Evolutionary conservation across 2,797 vertebrate species (phyloP).

Genomic region (Okamejei kenojei): DNA sequence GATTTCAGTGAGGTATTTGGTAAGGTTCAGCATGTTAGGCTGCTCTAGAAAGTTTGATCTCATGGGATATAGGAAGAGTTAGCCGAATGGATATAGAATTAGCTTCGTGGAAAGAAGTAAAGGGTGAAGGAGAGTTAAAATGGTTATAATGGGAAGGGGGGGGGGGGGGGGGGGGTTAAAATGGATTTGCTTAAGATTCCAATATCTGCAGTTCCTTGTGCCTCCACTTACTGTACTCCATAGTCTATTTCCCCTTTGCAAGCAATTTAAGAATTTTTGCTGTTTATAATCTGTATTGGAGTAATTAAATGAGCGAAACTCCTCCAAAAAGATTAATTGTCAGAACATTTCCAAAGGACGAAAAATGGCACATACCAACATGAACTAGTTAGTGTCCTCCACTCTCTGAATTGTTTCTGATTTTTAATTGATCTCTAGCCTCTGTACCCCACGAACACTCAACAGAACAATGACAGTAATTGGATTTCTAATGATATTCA

Average conservation of each 20-base stretch:
- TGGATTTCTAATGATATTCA: constrained; percentile 32
- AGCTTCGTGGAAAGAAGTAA: too few relatives aligned
- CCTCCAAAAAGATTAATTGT: background rate
- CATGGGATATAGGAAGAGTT: too few relatives aligned
- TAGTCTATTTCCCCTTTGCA: background rate
- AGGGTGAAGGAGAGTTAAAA: too few relatives aligned
- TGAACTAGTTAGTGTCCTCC: background rate
- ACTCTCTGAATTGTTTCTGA: background rate
- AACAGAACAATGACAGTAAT: constrained; percentile 14
- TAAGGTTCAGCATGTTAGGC: too few relatives aligned
- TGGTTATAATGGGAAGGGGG: too few relatives aligned
- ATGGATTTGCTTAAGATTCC: too few relatives aligned
- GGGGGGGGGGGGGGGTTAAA: too few relatives aligned
- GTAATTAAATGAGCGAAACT: background rate
- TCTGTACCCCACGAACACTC: background rate
- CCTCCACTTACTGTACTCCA: background rate
- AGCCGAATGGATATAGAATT: too few relatives aligned
- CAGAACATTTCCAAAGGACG: background rate
- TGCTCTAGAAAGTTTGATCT: too few relatives aligned
- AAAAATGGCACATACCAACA: background rate
- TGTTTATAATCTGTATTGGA: background rate
- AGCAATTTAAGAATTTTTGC: background rate
- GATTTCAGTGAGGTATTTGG: too few relatives aligned
- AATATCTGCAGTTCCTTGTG: too few relatives aligned
- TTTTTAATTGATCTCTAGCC: background rate